Evolutionary conservation across 2,113 vertebrate genomes (phyloP).

Genomic region (Paratilapia polleni): DNA sequence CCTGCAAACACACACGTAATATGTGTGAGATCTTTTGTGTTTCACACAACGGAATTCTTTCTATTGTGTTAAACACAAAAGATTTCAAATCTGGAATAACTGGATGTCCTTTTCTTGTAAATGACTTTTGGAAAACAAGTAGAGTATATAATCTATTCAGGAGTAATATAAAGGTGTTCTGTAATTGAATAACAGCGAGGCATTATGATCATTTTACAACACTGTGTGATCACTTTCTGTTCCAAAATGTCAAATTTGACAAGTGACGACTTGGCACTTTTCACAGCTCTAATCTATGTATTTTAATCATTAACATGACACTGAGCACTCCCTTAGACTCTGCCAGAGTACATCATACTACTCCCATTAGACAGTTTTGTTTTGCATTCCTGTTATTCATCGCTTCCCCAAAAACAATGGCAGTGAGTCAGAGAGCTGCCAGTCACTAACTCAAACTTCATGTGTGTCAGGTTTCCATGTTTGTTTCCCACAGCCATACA

Average conservation of each 20-base stretch:
- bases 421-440: not conserved
- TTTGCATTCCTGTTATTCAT: not conserved
- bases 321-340: not conserved
- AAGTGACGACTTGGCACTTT: not conserved
- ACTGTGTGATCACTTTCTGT: not conserved
- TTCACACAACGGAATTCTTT: not conserved
- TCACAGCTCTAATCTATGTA: not conserved
- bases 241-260: not conserved
- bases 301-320: not conserved
- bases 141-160: not conserved
- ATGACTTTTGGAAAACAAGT: not conserved
- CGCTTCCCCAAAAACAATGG: not conserved
- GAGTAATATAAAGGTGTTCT: not conserved
- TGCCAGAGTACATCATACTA: not conserved
- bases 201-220: not conserved
- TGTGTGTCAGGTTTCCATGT: not conserved
- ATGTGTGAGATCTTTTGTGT: not conserved
- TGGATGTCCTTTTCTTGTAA: not conserved
- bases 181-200: not conserved
- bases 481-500: not conserved
- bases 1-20: constrained; percentile 39
- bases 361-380: not conserved
- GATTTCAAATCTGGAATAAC: constrained; percentile 11
- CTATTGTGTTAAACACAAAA: not conserved
- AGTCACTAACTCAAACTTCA: not conserved